phyloP scores from a whole-genome alignment of 1,140 invertebrate species.

The Trichogramma pretiosum region DNA sequence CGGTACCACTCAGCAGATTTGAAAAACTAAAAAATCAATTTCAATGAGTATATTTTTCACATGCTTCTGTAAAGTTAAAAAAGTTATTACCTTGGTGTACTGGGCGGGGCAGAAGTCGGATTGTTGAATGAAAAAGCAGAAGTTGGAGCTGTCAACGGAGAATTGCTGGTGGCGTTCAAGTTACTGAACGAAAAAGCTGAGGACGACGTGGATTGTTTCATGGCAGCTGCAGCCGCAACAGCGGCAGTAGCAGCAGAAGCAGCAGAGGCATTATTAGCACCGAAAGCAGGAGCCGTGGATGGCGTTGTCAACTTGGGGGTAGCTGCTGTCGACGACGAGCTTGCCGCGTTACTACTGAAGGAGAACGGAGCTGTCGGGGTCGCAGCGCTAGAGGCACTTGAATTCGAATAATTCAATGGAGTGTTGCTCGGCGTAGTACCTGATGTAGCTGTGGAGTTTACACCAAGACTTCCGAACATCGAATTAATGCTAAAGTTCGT shows the following conservation, averaged over 20 bases:
- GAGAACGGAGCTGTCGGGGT: neutral
- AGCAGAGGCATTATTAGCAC: neutral
- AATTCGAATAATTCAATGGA: no score
- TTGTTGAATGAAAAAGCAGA: neutral
- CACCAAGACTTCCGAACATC: no score
- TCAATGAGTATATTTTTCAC: no score
- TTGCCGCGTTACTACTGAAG: neutral
- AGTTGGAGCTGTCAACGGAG: neutral
- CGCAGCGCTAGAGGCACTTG: no score
- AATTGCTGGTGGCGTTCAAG: neutral
- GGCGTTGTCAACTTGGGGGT: neutral
- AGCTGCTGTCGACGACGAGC: neutral
- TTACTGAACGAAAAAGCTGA: neutral
- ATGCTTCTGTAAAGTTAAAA: no score
- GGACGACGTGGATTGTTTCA: neutral
- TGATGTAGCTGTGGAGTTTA: no score
- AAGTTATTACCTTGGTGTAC: no score
- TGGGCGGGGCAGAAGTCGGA: neutral
- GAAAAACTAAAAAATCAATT: conserved; percentile 1
- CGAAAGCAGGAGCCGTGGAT: neutral
- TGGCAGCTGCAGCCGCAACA: neutral
- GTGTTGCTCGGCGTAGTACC: no score
- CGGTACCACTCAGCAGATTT: conserved; percentile 15
- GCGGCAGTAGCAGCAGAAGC: neutral
- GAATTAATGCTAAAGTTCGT: no score